phyloP scores from a whole-genome alignment of 35 echinoderm and acorn worm species.

The Apostichopus californicus region DNA sequence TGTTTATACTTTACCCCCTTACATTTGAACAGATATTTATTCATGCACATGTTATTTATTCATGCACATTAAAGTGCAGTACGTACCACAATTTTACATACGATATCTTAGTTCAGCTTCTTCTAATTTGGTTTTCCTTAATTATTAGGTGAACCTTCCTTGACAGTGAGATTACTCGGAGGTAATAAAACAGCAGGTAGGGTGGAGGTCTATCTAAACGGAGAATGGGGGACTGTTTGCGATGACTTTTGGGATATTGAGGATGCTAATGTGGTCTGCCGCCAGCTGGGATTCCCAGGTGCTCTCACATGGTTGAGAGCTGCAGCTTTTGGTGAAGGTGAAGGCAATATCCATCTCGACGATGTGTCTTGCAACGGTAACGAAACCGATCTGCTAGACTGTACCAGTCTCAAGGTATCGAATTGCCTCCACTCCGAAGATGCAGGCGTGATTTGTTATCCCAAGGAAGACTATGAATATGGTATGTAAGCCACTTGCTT shows the following conservation, averaged over 20 bases:
- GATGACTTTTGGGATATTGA: slow-evolving; percentile 42
- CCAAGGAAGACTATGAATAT: not conserved
- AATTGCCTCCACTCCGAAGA: slow-evolving; percentile 46
- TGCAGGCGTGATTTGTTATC: slow-evolving; percentile 23
- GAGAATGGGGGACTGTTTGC: slow-evolving; percentile 15
- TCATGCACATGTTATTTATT: no score
- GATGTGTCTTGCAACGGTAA: slow-evolving; percentile 19
- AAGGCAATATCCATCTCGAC: not conserved
- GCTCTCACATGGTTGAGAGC: not conserved
- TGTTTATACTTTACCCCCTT: no score
- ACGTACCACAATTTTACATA: no score
- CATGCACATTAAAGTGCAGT: no score
- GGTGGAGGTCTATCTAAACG: slow-evolving; percentile 21
- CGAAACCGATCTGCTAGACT: not conserved
- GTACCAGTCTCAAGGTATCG: not conserved
- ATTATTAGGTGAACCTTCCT: no score
- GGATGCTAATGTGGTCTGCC: slow-evolving; percentile 26
- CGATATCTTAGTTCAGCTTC: no score
- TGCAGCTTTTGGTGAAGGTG: slow-evolving; percentile 24
- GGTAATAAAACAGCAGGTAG: slow-evolving; percentile 6
- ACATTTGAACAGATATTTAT: no score
- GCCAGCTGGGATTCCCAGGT: slow-evolving; percentile 17
- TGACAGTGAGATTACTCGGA: not conserved
- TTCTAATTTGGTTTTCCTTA: no score
- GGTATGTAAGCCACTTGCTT: no score